These are phyloP conservation scores for Clinocottus analis DNA, from an alignment of 2,113 vertebrate genomes.

Conservation along the genomic window DNA sequence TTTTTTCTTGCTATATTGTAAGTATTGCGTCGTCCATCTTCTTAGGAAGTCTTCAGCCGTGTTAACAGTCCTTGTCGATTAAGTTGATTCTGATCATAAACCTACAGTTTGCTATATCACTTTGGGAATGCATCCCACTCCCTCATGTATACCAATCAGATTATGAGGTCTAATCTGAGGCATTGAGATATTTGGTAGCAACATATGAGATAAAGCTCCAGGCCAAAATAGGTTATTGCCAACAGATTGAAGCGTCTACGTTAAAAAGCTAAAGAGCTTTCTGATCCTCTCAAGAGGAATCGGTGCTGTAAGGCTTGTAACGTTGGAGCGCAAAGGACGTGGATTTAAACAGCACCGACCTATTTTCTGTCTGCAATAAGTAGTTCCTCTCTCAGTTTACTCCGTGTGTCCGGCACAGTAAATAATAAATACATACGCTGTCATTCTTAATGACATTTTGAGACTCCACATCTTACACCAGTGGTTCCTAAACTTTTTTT, in stretches of 20 bases:
- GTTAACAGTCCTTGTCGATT: neutral
- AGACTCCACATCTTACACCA: too few relatives aligned
- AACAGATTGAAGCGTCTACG: too few relatives aligned
- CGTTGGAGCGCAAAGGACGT: too few relatives aligned
- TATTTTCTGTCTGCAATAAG: slow-evolving; percentile 16
- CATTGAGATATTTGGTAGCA: too few relatives aligned
- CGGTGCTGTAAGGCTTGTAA: too few relatives aligned
- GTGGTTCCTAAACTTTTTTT: neutral
- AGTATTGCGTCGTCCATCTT: neutral
- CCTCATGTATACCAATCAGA: slow-evolving; percentile 15
- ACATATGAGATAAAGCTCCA: too few relatives aligned
- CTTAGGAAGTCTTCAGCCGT: neutral
- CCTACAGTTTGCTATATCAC: neutral
- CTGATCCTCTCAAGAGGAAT: too few relatives aligned
- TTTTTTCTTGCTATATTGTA: too few relatives aligned
- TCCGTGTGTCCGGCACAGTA: neutral
- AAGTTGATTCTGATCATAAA: slow-evolving; percentile 3
- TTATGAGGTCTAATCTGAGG: too few relatives aligned
- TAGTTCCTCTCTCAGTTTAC: slow-evolving; percentile 1
- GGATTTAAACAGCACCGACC: too few relatives aligned
- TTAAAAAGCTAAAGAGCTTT: too few relatives aligned
- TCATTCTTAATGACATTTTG: neutral
- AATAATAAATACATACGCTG: neutral
- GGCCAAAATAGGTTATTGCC: too few relatives aligned
- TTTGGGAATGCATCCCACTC: neutral